Evolutionary conservation across 2,113 vertebrate species (phyloP).

Genomic region (Rhabdornis inornatus): DNA sequence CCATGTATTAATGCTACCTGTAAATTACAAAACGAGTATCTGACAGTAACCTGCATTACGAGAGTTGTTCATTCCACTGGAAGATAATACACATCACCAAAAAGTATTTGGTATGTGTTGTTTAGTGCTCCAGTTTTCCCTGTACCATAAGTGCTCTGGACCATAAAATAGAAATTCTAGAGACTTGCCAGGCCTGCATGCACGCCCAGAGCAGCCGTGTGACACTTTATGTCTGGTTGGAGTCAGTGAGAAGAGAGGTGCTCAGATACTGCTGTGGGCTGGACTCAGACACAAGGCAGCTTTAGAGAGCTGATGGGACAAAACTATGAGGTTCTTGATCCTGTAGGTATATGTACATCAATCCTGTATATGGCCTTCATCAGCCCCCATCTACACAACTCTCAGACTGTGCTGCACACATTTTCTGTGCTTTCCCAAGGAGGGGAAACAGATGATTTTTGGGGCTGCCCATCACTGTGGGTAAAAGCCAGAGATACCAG

Average conservation of each 20-base stretch:
- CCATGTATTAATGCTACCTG: not conserved
- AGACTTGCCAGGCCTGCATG: not conserved
- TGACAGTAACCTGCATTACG: not conserved
- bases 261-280: not conserved
- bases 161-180: not conserved
- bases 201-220: rapidly evolving
- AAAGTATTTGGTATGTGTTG: not conserved
- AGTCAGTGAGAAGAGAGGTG: not conserved
- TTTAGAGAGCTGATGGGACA: not conserved
- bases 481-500: not conserved
- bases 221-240: not conserved
- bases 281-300: not conserved
- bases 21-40: not conserved
- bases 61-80: not conserved
- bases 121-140: not conserved
- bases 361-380: not conserved
- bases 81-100: not conserved
- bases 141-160: not conserved
- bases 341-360: rapidly evolving
- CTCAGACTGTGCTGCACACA: no score
- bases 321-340: not conserved
- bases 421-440: not conserved
- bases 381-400: not conserved
- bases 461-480: not conserved
- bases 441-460: not conserved